phyloP scores from a whole-genome alignment of 2,888 invertebrate genomes.

The Cinara cedri region DNA sequence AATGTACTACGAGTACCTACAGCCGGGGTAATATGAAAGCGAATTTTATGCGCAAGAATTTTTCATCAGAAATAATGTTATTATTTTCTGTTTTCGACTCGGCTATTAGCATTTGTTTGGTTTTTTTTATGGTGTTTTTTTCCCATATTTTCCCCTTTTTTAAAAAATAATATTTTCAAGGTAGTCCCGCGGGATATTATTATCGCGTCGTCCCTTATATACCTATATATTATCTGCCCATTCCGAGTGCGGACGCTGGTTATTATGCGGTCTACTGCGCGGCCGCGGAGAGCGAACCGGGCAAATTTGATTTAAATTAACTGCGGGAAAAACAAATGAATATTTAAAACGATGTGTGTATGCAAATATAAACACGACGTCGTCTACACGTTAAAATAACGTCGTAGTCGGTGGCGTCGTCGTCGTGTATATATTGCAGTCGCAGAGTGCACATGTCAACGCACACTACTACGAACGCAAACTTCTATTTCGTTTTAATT shows the following conservation, averaged over 20 bases:
- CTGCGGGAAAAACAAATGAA: slow-evolving; percentile 46
- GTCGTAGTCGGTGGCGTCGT: not conserved
- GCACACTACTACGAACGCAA: too few relatives aligned
- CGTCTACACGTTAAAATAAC: slow-evolving; percentile 2
- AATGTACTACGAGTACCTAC: too few relatives aligned
- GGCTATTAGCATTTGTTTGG: not conserved
- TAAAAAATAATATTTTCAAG: slow-evolving; percentile 3
- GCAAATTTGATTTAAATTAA: slow-evolving; percentile 54
- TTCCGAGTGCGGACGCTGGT: slow-evolving; percentile 19
- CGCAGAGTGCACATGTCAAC: slow-evolving; percentile 3
- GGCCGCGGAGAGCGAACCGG: slow-evolving; percentile 11
- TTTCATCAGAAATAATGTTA: not conserved
- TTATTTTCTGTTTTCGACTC: not conserved
- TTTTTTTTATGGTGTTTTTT: too few relatives aligned
- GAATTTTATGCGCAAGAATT: not conserved
- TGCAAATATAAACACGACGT: slow-evolving; percentile 38
- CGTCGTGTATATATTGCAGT: not conserved
- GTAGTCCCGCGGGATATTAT: slow-evolving; percentile 26
- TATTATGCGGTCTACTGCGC: slow-evolving; percentile 36
- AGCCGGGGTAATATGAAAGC: too few relatives aligned
- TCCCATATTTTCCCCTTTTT: not conserved
- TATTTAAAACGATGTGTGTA: slow-evolving; percentile 51
- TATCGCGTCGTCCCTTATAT: slow-evolving; percentile 12
- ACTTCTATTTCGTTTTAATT: not conserved
- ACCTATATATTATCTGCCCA: too few relatives aligned